Percentiles rank a stretch among this genome's conserved stretches.
phyloP scores from a whole-genome alignment of 2,113 vertebrate genomes.

The Montifringilla adamsi region DNA sequence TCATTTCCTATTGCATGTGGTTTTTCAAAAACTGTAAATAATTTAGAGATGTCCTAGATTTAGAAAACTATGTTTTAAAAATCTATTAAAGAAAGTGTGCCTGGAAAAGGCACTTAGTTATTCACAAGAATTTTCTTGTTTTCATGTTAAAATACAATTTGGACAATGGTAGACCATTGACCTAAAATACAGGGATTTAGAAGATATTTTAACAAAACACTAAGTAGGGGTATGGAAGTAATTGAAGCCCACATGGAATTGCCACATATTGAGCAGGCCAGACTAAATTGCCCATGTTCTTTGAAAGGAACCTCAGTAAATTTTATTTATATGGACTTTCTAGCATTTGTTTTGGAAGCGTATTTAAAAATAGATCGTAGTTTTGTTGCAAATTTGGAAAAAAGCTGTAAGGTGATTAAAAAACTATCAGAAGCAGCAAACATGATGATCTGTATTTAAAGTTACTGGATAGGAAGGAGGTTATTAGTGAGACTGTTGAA shows the following conservation, averaged over 20 bases:
- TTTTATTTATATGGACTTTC: not conserved
- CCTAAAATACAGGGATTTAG: not conserved
- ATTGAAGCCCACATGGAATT: not conserved
- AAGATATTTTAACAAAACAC: not conserved
- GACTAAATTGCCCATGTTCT: not conserved
- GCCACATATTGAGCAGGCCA: not conserved
- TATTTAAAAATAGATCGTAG: not conserved
- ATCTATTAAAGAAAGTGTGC: not conserved
- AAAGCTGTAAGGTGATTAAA: not conserved
- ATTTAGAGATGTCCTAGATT: conserved; percentile 54
- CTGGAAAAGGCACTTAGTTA: not conserved
- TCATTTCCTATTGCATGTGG: not conserved
- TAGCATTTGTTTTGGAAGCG: not conserved
- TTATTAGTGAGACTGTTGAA: not conserved
- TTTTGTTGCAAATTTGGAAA: not conserved
- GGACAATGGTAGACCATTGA: not conserved
- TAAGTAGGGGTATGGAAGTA: not conserved
- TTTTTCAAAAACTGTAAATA: conserved; percentile 48
- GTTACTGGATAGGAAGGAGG: not conserved
- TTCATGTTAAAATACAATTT: not conserved
- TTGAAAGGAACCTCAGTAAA: not conserved
- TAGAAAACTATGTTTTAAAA: conserved; percentile 23
- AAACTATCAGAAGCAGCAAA: not conserved
- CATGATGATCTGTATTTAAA: not conserved
- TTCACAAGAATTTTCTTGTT: not conserved